Conservation (phyloP, 2,113 vertebrate species). For the Grammomys dolichurus region DNA sequence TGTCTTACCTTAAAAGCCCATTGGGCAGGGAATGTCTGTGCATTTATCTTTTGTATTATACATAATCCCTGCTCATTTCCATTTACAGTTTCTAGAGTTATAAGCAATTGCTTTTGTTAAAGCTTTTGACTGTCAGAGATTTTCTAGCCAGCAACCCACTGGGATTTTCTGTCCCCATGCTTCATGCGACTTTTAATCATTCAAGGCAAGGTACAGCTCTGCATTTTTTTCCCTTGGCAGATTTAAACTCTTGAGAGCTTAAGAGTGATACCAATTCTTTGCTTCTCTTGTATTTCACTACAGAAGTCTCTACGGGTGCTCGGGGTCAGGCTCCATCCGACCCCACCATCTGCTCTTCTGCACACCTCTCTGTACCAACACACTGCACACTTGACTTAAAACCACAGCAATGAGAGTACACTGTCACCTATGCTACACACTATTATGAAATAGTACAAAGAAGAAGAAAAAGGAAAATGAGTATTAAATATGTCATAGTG, state of each 20-base stretch:
- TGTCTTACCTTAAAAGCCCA: conserved; percentile 67
- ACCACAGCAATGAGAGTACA: neutral
- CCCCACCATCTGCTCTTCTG: conserved; percentile 6
- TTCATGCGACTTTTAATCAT: conserved; percentile 61
- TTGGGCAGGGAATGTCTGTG: neutral
- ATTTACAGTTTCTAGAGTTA: conserved; percentile 57
- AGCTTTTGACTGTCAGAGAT: conserved; percentile 51
- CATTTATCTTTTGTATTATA: conserved; percentile 60
- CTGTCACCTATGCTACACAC: neutral
- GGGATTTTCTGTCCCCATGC: conserved; percentile 39
- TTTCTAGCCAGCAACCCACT: conserved; percentile 44
- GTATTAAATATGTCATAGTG: neutral
- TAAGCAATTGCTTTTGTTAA: conserved; percentile 30
- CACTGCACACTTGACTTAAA: neutral
- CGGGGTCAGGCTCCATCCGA: neutral
- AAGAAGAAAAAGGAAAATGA: conserved; percentile 21
- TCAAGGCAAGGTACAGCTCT: conserved; percentile 23
- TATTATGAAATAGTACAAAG: neutral
- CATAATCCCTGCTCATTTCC: conserved; percentile 55
- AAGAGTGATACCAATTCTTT: neutral
- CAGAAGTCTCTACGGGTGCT: neutral
- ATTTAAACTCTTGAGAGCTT: conserved; percentile 40
- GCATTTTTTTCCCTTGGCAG: conserved; percentile 17
- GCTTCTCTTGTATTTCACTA: neutral
- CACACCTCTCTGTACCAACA: neutral